These are phyloP conservation scores for Thaumetopoea pityocampa DNA, from an alignment of 1,140 invertebrate species.

Conservation along the genomic window DNA sequence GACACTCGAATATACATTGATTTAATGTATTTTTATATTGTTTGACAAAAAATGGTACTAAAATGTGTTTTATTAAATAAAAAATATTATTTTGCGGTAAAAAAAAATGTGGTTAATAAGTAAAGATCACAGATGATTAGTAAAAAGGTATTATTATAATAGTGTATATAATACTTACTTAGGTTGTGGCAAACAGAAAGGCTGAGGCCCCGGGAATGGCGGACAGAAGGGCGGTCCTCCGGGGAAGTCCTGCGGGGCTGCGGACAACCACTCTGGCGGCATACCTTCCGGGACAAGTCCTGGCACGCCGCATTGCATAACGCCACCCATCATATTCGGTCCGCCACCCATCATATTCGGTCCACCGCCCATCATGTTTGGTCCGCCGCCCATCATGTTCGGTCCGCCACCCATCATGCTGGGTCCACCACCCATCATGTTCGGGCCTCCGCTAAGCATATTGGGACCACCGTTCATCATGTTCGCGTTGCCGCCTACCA, in stretches of 20 bases:
- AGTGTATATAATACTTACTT: conserved; percentile 51
- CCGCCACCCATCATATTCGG: conserved; percentile 23
- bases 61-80: too few species aligned
- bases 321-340: conserved; percentile 35
- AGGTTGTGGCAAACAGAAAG: conserved; percentile 55
- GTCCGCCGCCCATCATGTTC: conserved; percentile 29
- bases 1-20: too few species aligned
- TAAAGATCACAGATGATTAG: too few species aligned
- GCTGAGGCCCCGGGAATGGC: conserved; percentile 44
- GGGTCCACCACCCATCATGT: conserved; percentile 28
- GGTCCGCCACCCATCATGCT: conserved; percentile 31
- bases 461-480: conserved; percentile 24
- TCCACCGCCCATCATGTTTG: too few species aligned
- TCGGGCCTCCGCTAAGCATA: too few species aligned
- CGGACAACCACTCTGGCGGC: conserved; percentile 22
- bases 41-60: too few species aligned
- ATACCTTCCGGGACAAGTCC: conserved; percentile 15
- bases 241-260: conserved; percentile 18
- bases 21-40: too few species aligned
- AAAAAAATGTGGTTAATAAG: too few species aligned
- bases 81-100: too few species aligned
- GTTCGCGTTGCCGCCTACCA: conserved; percentile 26
- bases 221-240: conserved; percentile 47
- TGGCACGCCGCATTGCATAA: conserved; percentile 8
- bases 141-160: too few species aligned